Conservation (phyloP, 2,113 vertebrate genomes). For the Myotis yumanensis region DNA sequence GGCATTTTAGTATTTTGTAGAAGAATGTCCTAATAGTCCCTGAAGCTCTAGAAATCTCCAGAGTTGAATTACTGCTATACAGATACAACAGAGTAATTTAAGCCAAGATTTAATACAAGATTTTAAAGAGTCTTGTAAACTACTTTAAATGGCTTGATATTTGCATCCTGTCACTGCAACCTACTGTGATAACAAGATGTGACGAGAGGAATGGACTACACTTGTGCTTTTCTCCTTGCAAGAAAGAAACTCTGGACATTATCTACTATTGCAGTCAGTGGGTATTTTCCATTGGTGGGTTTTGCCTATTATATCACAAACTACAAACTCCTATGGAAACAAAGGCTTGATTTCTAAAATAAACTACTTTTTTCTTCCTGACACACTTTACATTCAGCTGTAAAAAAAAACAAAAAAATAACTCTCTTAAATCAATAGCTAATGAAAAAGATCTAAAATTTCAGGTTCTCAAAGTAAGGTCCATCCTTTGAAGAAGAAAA, state of each 20-base stretch:
- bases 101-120: constrained; percentile 12
- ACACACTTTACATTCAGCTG: constrained; percentile 68
- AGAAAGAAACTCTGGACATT: background rate
- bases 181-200: constrained; percentile 30
- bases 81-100: constrained; percentile 29
- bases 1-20: background rate
- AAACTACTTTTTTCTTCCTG: constrained; percentile 64
- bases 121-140: constrained; percentile 24
- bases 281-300: constrained; percentile 30
- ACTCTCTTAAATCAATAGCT: constrained; percentile 77
- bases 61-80: constrained; percentile 27
- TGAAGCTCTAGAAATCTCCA: background rate
- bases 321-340: constrained; percentile 28
- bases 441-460: constrained; percentile 81
- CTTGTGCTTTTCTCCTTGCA: background rate
- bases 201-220: background rate
- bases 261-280: background rate
- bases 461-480: constrained; percentile 78
- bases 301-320: constrained; percentile 19
- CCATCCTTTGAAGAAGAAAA: constrained; percentile 74
- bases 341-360: constrained; percentile 68
- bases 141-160: constrained; percentile 39
- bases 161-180: background rate
- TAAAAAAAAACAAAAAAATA: constrained; percentile 58
- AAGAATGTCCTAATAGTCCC: background rate